Evolutionary conservation across 2,888 invertebrate genomes (phyloP), one percentile per base, ranked within the genome.

Genomic region (Biston stratarius): DNA sequence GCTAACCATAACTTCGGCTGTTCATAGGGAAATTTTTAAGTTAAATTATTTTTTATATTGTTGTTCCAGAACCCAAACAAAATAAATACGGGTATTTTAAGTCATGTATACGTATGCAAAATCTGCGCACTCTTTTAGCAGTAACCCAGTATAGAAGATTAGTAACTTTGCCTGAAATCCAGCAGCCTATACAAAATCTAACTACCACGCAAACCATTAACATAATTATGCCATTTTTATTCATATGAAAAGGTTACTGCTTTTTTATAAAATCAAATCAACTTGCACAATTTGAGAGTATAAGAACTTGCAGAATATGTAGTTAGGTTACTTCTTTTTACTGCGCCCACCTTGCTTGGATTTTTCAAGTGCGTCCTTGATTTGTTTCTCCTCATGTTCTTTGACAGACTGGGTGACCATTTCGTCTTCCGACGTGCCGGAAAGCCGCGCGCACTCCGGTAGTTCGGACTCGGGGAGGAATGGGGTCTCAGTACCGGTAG

Each of bases 401-500:
- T 91, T 90, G 66, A 85, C 79, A 0, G 91, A 90, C 61, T 91
- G 90, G 69, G 87, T 88, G 61, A 91, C 87, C 44, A 94, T 85
- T 40, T 96, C 96, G 57, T 96, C 96, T 64, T 96, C 96, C 0
- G 95, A 95, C 68, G 90, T 92, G 9, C 95, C 95, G 34, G 96
- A 96, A 40, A 98, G 95, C 33, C 98, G 95, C 0, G 98, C 98
- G 85, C 97, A 97, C 68, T 97, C 97, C 0, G 94, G 94, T 44
- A 92, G 79, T 0, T 94, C 92, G 0, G 93, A 89, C 71, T 99
- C 98, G 0, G 97, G 95, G 74, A 99, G 94, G 90, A 99, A 99
- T 0, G 95, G 91, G 0, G 99, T 99, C 86, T 97, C 97, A 0
- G 98, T 98, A 42, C 98, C 98, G 0, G 99, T 99, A 0, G 99